phyloP scores from a whole-genome alignment of 2,797 vertebrate genomes.

The Diglossa cyanea region DNA sequence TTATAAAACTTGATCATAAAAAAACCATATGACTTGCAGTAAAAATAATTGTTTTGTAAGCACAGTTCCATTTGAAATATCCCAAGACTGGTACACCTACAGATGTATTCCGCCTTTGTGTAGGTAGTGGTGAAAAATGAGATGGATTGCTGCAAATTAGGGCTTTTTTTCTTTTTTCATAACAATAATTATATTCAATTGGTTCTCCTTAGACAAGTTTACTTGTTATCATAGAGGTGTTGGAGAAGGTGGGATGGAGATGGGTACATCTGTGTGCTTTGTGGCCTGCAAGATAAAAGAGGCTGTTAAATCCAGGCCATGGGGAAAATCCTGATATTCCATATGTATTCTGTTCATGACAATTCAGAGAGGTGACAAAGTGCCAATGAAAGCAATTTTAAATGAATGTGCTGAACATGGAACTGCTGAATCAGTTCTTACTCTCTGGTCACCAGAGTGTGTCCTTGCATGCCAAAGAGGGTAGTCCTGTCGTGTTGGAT shows the following conservation, averaged over 20 bases:
- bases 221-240: neutral
- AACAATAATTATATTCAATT: neutral
- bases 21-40: neutral
- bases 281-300: neutral
- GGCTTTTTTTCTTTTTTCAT: neutral
- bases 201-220: neutral
- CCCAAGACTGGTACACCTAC: neutral
- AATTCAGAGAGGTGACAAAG: neutral
- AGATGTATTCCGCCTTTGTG: neutral
- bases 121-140: neutral
- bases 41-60: neutral
- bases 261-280: neutral
- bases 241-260: neutral
- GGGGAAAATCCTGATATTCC: neutral
- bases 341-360: neutral
- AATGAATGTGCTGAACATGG: neutral
- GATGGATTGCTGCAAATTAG: neutral
- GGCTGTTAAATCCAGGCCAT: neutral
- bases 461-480: neutral
- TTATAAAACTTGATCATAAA: neutral
- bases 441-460: neutral
- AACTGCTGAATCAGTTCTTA: constrained; percentile 16
- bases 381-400: neutral
- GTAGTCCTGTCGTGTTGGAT: neutral
- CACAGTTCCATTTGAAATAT: neutral